Evolutionary conservation across 2,888 invertebrate genomes (phyloP), one percentile per base, ranked within the genome.

Genomic region (Cataglyphis albicans): DNA sequence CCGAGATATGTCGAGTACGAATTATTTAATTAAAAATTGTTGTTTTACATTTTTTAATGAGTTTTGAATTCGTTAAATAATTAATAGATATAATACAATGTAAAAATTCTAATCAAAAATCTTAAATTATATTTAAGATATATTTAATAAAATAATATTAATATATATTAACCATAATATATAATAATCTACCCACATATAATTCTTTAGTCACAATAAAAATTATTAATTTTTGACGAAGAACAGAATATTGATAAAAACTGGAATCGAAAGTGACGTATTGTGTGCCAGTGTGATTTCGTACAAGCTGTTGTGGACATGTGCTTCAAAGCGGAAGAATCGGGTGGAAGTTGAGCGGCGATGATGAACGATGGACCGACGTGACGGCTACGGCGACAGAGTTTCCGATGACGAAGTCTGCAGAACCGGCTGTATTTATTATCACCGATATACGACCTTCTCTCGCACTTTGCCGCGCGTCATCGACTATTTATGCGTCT

Each of bases 401-500:
- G 78, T 41, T 15, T 35, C 63, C 10, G 38, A 21, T 63, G 68
- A 48, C 41, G 81, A 72, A 70, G 82, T 84, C 68, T 65, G 80
- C 57, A 57, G 35, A 74, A 83, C 72, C 73, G 73, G 82, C 86
- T 82, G 86, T 74, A 81, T 87, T 86, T 87, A 86, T 88, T 84
- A 87, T 85, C 78, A 84, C 64, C n/a, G n/a, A n/a, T n/a, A n/a
- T n/a, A 73, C 88, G 91, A 90, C 91, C 92, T 92, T 93, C 91
- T 81, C 88, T 74, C 87, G 86, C 82, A 83, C 85, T 89, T 89
- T 81, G 87, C 78, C 81, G 78, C 90, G 87, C 91, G 92, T 92
- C 92, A 91, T 90, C 89, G 89, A 92, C 91, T 93, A 92, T 92
- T 92, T 92, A 90, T 90, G 92, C 81, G 75, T 76, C 88, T 81